Percentiles rank a stretch among this genome's conserved stretches.
phyloP scores from a whole-genome alignment of 2,888 invertebrate species.

The Elysia crispata region DNA sequence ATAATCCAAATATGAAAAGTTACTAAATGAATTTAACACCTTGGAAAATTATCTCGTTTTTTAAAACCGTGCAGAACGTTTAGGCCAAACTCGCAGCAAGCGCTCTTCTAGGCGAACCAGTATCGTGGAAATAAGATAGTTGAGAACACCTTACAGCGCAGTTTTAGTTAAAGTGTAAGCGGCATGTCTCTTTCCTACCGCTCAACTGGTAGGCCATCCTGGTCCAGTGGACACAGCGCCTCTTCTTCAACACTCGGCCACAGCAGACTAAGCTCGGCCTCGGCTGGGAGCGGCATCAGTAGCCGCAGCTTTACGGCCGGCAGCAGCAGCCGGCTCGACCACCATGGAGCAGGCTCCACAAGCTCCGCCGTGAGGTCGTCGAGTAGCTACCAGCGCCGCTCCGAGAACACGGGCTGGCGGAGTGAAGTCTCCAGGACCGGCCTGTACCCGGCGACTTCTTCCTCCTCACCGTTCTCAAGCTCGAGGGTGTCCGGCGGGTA shows the following conservation, averaged over 20 bases:
- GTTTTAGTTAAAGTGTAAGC: too few species aligned
- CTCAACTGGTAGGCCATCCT: slow-evolving; percentile 16
- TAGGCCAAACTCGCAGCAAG: too few species aligned
- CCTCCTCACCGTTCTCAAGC: background rate
- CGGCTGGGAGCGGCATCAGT: background rate
- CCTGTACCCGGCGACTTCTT: background rate
- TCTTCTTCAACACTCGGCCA: background rate
- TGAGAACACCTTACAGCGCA: too few species aligned
- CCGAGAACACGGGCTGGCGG: background rate
- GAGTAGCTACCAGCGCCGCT: too few species aligned
- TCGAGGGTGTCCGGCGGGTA: slow-evolving; percentile 16
- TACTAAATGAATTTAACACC: too few species aligned
- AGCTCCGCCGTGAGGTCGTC: too few species aligned
- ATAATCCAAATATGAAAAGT: too few species aligned
- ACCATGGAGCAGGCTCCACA: slow-evolving; percentile 12
- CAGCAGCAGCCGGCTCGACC: background rate
- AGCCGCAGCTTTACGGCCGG: slow-evolving; percentile 14
- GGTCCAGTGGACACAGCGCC: background rate
- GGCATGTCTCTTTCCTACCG: slow-evolving; percentile 33
- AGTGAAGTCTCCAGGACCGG: slow-evolving; percentile 1
- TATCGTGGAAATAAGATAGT: too few species aligned
- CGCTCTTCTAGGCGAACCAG: too few species aligned
- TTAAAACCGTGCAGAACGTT: too few species aligned
- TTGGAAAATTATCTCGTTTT: too few species aligned
- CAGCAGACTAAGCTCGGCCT: background rate